Conservation (phyloP, 1,140 invertebrate species). For the Neuroterus valhalla region DNA sequence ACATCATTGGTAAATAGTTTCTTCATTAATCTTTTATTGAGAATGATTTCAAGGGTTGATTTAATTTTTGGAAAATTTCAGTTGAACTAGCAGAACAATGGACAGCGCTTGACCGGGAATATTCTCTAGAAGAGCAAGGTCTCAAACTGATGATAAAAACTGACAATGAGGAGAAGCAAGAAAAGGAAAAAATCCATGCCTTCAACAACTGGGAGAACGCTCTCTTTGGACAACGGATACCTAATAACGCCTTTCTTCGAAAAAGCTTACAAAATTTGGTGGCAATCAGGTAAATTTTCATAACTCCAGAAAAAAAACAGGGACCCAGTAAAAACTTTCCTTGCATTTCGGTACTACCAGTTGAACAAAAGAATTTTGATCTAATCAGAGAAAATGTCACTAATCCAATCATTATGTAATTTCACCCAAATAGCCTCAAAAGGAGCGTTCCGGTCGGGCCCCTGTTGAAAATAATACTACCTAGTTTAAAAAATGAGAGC, state of each 20-base stretch:
- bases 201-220: conserved; percentile 65
- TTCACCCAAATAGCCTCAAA: too few relatives aligned
- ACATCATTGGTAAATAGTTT: conserved; percentile 63
- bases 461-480: too few relatives aligned
- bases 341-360: too few relatives aligned
- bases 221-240: conserved; percentile 64
- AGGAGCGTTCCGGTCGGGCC: too few relatives aligned
- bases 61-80: conserved; percentile 44
- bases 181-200: conserved; percentile 62
- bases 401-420: too few relatives aligned
- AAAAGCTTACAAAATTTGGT: conserved; percentile 70
- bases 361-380: too few relatives aligned
- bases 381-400: too few relatives aligned
- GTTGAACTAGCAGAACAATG: conserved; percentile 67
- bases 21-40: conserved; percentile 36
- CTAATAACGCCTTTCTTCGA: conserved; percentile 54
- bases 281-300: conserved; percentile 61
- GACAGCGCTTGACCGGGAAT: conserved; percentile 65
- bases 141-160: conserved; percentile 70
- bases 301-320: too few relatives aligned
- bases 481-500: conserved; percentile 31
- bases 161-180: conserved; percentile 65
- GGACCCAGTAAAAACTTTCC: too few relatives aligned
- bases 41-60: background rate
- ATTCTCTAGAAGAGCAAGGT: conserved; percentile 69